Evolutionary conservation across 2,797 vertebrate species (phyloP), one percentile per base, ranked within the genome.

Genomic region (Pristis pectinata): DNA sequence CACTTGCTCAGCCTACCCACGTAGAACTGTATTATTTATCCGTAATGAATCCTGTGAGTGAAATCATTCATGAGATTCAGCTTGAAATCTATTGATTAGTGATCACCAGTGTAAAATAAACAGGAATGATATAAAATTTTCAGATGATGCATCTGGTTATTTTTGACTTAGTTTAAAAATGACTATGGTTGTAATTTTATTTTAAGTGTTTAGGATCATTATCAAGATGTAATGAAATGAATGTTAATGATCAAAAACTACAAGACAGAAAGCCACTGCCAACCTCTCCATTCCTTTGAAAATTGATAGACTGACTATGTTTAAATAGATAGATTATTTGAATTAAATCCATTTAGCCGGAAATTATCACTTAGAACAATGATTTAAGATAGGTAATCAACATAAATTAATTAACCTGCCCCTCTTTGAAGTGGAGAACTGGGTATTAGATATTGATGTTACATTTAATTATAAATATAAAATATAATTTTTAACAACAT

Each of bases 31-130:
- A 72, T 49, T 70, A 70, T 93, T 44, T 70, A 67, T 27, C n/a
- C 34, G 64, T 37, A 41, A 24, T 70, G 59, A 34, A 27, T 91
- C n/a, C 34, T 6, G 24, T 59, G 15, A 53, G 56, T 64, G 34
- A 91, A 19, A 37, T 24, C 56, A 64, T 53, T 87, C 80, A 24
- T 82, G 79, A 82, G 74, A 82, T 5, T 89, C 59, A 87, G 37
- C n/a, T 91, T 91, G 56, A 91, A 91, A 91, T 91, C 30, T 37
- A 64, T 85, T 85, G 82, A 85, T 56, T 22, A 30, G 82, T 85
- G 49, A 53, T 91, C 56, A 59, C 3, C 13, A 37, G 34, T 30
- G 34, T 59, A 89, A 89, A 61, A 61, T 34, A 64, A n/a, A 37
- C 87, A 91, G 19, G 30, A 64, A 37, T 89, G 5, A 89, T 8